phyloP scores from a whole-genome alignment of 2,113 vertebrate species.

The Chamaetylas fuelleborni region DNA sequence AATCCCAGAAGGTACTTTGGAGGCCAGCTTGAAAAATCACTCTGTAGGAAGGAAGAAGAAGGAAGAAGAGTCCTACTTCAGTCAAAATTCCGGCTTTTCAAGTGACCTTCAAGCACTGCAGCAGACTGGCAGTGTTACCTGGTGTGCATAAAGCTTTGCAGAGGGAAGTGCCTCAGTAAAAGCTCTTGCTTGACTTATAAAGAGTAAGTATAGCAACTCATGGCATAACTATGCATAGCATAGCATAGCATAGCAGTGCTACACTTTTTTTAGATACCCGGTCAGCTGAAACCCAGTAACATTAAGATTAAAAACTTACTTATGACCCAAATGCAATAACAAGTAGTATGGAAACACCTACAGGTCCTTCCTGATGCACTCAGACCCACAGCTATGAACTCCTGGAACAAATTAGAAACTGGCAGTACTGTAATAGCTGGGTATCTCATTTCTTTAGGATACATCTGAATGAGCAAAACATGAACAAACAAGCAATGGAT shows the following conservation, averaged over 20 bases:
- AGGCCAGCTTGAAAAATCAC: neutral
- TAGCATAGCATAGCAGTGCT: neutral
- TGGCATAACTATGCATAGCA: neutral
- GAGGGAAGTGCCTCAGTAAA: neutral
- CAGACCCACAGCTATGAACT: neutral
- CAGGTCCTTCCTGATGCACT: neutral
- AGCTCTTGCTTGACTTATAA: neutral
- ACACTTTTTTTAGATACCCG: neutral
- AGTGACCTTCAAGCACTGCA: neutral
- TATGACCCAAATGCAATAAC: neutral
- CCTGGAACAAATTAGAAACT: constrained; percentile 16
- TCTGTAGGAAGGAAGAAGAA: neutral
- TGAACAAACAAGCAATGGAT: constrained; percentile 30
- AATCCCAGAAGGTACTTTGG: neutral
- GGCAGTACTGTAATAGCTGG: neutral
- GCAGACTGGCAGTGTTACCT: neutral
- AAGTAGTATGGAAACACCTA: neutral
- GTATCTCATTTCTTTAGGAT: constrained; percentile 44
- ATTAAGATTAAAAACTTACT: neutral
- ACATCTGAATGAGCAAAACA: constrained; percentile 24
- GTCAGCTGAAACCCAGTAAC: neutral
- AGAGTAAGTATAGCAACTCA: neutral
- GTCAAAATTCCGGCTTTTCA: neutral
- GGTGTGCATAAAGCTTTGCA: neutral
- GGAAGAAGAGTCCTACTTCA: neutral